A percentile compares a stretch with the other conserved stretches of the same genome.
Evolutionary conservation across 92 coral and sea anemone species (phyloP).

Genomic region (Siderastrea radians): DNA sequence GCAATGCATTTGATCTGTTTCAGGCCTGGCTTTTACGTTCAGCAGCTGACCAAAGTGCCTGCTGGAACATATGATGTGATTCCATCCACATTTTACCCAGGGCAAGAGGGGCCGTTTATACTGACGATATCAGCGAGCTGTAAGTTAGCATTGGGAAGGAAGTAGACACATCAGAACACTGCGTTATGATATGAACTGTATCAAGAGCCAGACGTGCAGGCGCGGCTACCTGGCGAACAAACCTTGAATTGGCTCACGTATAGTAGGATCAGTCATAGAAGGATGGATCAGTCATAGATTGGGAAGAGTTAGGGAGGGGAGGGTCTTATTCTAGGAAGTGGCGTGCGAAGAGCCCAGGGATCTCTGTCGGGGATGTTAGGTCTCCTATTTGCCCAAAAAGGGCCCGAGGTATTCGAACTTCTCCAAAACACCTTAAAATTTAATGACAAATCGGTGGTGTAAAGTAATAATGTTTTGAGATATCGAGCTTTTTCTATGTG

Average conservation of each 20-base stretch:
- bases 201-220: neutral
- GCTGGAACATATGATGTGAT: constrained; percentile 94
- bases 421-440: too few species aligned
- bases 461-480: too few species aligned
- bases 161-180: neutral
- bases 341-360: too few species aligned
- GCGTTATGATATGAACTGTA: neutral
- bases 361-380: too few species aligned
- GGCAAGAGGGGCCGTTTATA: constrained; percentile 95
- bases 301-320: neutral
- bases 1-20: constrained; percentile 17
- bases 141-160: constrained; percentile 72
- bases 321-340: neutral
- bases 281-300: neutral
- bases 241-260: too few species aligned
- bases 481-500: too few species aligned
- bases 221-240: neutral
- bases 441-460: too few species aligned
- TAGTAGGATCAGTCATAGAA: too few species aligned
- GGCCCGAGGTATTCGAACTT: too few species aligned
- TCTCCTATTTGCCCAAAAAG: too few species aligned
- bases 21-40: constrained; percentile 96
- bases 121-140: constrained; percentile 90
- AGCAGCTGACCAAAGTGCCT: constrained; percentile 91
- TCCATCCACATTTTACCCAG: constrained; percentile 95